phyloP scores from a whole-genome alignment of 2,113 vertebrate genomes.

The Xiphophorus maculatus region DNA sequence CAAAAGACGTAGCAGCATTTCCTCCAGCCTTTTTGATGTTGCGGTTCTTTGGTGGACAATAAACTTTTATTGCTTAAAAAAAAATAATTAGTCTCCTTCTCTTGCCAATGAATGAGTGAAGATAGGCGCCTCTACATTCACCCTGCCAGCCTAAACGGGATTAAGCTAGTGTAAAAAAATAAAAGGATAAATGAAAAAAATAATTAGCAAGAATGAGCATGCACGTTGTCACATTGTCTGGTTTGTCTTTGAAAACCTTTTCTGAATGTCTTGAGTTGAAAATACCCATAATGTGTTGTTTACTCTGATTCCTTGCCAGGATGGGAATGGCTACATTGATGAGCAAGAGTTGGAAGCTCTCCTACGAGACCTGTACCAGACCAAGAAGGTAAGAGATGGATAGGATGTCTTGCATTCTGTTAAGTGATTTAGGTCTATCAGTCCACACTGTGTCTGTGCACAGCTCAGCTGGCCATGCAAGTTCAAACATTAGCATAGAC shows the following conservation, averaged over 20 bases:
- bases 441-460: background rate
- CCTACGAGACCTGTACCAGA: conserved; percentile 93
- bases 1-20: background rate
- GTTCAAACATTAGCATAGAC: background rate
- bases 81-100: background rate
- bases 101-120: background rate
- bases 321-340: conserved; percentile 96
- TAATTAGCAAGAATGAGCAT: background rate
- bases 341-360: conserved; percentile 94
- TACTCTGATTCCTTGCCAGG: conserved; percentile 74
- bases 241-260: background rate
- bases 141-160: background rate
- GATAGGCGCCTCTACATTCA: background rate
- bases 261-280: background rate
- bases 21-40: background rate
- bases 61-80: background rate
- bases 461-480: background rate
- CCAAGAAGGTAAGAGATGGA: conserved; percentile 86
- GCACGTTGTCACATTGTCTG: background rate
- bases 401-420: background rate
- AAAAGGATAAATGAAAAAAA: background rate
- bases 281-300: conserved; percentile 2
- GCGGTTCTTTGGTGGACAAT: background rate
- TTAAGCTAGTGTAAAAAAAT: background rate
- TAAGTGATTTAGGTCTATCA: background rate